phyloP scores from a whole-genome alignment of 2,113 vertebrate genomes.

The Podarcis cretensis region DNA sequence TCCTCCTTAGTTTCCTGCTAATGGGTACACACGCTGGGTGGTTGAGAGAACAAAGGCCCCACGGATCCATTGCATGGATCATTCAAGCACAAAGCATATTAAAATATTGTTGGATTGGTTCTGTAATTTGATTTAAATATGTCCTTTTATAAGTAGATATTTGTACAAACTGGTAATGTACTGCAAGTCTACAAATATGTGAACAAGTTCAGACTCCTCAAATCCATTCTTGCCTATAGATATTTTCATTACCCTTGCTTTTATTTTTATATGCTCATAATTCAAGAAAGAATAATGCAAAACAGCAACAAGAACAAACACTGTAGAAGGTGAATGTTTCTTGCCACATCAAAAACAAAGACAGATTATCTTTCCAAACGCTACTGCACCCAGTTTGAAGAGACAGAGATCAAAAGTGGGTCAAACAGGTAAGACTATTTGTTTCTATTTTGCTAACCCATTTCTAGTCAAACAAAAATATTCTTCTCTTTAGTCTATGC shows the following conservation, averaged over 20 bases:
- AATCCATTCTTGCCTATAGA: slow-evolving; percentile 41
- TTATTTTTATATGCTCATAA: slow-evolving; percentile 52
- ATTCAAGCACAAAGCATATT: neutral
- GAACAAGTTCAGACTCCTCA: slow-evolving; percentile 50
- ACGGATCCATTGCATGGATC: fast-evolving
- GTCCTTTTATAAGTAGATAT: slow-evolving; percentile 38
- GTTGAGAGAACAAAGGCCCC: neutral
- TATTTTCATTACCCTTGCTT: slow-evolving; percentile 47
- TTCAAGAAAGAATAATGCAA: slow-evolving; percentile 59
- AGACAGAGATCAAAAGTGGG: slow-evolving; percentile 59
- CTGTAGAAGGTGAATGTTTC: neutral
- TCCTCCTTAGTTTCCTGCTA: fast-evolving
- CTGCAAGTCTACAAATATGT: slow-evolving; percentile 41
- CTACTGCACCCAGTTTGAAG: slow-evolving; percentile 39
- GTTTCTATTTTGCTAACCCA: slow-evolving; percentile 40
- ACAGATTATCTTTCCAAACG: slow-evolving; percentile 56
- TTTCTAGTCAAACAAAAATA: slow-evolving; percentile 60
- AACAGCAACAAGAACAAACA: slow-evolving; percentile 25
- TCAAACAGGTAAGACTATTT: slow-evolving; percentile 67
- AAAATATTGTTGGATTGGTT: slow-evolving; percentile 16
- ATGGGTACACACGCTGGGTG: neutral
- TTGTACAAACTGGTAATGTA: slow-evolving; percentile 44
- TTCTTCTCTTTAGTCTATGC: slow-evolving; percentile 17
- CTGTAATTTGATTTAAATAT: slow-evolving; percentile 20
- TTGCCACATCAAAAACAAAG: slow-evolving; percentile 34